These are phyloP conservation scores for Drosophila gunungcola DNA, from an alignment of 1,140 invertebrate genomes.

Conservation along the genomic window DNA sequence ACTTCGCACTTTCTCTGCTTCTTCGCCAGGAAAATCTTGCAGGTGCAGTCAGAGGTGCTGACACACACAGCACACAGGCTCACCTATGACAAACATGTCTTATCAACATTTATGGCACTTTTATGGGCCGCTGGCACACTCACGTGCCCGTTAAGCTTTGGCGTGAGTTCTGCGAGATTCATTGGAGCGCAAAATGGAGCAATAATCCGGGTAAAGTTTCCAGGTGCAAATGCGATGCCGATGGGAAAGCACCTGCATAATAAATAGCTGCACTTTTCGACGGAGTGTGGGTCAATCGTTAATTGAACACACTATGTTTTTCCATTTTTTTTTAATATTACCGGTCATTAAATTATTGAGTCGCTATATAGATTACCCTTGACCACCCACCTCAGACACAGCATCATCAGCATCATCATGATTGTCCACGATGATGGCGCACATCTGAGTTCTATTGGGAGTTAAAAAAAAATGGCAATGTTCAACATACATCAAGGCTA, in stretches of 20 bases:
- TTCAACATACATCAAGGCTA: constrained; percentile 62
- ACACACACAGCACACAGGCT: neutral
- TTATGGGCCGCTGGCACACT: constrained; percentile 45
- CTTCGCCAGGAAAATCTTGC: constrained; percentile 1
- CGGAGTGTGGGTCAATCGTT: constrained; percentile 22
- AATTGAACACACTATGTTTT: constrained; percentile 11
- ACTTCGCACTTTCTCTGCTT: constrained; percentile 40
- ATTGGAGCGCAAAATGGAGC: constrained; percentile 76
- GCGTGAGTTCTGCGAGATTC: constrained; percentile 33
- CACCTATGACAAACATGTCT: constrained; percentile 68
- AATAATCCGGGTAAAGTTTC: constrained; percentile 68
- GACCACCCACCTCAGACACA: constrained; percentile 21
- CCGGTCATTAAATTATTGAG: constrained; percentile 64
- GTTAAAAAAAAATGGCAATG: constrained; percentile 29
- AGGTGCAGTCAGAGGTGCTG: constrained; percentile 15
- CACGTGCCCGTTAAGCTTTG: constrained; percentile 53
- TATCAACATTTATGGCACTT: constrained; percentile 80
- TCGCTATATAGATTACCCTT: constrained; percentile 47
- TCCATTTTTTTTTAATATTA: constrained; percentile 35
- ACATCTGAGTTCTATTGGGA: constrained; percentile 57
- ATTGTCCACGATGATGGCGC: constrained; percentile 66
- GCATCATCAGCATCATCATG: constrained; percentile 36
- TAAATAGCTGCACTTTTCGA: constrained; percentile 48
- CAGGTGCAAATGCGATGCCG: constrained; percentile 4
- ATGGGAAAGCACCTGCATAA: constrained; percentile 48